Conservation (phyloP, 2,113 vertebrate species). For the Notiomystis cincta region DNA sequence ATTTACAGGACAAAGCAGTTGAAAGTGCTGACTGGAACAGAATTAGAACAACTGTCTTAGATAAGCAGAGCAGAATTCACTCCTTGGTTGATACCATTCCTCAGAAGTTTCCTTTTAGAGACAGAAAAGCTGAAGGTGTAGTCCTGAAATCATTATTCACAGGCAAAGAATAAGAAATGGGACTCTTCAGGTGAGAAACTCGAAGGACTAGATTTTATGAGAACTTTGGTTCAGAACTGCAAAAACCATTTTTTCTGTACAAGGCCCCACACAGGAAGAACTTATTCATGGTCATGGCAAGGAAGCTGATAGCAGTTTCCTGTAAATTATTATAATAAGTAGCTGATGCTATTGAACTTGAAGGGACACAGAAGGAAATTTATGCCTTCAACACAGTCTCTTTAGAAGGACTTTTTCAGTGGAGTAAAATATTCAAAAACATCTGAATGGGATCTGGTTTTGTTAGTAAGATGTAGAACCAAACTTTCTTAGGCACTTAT, state of each 20-base stretch:
- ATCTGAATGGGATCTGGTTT: background rate
- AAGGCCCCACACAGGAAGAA: background rate
- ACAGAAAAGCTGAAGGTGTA: background rate
- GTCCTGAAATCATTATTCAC: background rate
- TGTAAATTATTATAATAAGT: background rate
- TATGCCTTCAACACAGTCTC: background rate
- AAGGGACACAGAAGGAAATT: background rate
- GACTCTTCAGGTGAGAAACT: background rate
- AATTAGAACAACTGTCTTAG: background rate
- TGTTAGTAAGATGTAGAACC: background rate
- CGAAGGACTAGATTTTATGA: background rate
- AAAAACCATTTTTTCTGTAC: background rate
- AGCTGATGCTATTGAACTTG: background rate
- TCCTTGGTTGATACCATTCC: background rate
- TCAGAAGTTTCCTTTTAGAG: background rate
- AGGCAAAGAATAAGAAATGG: background rate
- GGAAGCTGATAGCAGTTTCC: background rate
- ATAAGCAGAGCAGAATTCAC: background rate
- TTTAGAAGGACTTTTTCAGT: background rate
- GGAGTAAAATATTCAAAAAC: background rate
- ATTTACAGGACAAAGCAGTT: slow-evolving; percentile 1
- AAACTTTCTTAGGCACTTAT: background rate
- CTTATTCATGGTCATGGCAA: background rate
- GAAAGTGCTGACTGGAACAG: background rate
- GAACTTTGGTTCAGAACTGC: background rate